A percentile compares a stretch with the other conserved stretches of the same genome.
These are phyloP conservation scores for Hemicordylus capensis DNA, from an alignment of 2,113 vertebrate genomes.

Conservation along the genomic window DNA sequence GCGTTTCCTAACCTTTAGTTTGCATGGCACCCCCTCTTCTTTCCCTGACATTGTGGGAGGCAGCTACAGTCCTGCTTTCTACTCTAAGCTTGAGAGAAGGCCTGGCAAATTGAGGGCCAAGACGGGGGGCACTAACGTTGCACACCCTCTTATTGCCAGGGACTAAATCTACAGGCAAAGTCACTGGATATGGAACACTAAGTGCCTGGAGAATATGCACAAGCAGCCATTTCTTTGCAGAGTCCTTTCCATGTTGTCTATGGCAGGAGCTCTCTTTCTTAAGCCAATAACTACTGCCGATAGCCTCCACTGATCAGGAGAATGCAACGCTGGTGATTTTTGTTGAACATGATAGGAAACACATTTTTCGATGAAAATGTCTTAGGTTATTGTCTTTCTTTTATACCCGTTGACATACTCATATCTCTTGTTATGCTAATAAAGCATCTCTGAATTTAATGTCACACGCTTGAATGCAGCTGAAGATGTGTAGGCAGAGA, in stretches of 20 bases:
- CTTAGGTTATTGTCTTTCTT: neutral
- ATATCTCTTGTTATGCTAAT: neutral
- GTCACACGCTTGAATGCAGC: neutral
- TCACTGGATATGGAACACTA: neutral
- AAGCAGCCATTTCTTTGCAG: neutral
- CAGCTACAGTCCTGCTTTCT: neutral
- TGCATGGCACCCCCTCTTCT: neutral
- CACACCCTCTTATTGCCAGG: no score
- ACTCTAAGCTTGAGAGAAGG: neutral
- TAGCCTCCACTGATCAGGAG: neutral
- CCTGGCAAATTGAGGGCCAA: neutral
- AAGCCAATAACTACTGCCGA: neutral
- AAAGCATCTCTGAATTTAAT: conserved; percentile 4
- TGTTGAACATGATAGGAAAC: neutral
- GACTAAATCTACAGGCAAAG: neutral
- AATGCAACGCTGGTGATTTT: neutral
- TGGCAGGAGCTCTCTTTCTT: neutral
- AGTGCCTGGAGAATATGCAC: neutral
- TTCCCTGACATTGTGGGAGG: neutral
- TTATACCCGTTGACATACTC: neutral
- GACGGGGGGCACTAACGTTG: no score
- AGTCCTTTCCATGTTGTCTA: neutral
- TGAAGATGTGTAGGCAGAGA: conserved; percentile 14
- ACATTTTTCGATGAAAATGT: neutral
- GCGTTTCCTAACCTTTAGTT: neutral